Conservation (phyloP, 2,888 invertebrate genomes). For the Abrostola triplasia region DNA sequence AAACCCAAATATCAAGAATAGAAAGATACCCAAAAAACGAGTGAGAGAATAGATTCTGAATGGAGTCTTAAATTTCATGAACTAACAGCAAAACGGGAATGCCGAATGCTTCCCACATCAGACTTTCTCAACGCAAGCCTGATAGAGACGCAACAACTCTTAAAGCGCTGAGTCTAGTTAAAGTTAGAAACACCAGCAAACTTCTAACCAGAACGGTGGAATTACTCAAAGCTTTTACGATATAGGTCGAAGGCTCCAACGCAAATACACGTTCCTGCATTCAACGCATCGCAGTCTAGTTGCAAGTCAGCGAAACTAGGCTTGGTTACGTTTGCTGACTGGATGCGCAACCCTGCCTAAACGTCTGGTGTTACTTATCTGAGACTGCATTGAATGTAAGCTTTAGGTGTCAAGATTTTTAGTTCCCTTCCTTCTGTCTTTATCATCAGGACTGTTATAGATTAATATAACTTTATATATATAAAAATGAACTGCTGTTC, state of each 20-base stretch:
- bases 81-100: not conserved
- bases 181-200: not conserved
- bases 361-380: not conserved
- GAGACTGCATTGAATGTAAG: not conserved
- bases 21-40: too few species aligned
- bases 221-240: slow-evolving; percentile 3
- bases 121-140: not conserved
- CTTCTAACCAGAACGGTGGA: not conserved
- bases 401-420: too few species aligned
- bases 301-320: slow-evolving; percentile 1
- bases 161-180: not conserved
- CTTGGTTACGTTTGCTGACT: not conserved
- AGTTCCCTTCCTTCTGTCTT: too few species aligned
- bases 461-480: too few species aligned
- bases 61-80: too few species aligned
- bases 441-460: too few species aligned
- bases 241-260: slow-evolving; percentile 1
- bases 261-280: slow-evolving; percentile 1
- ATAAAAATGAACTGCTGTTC: too few species aligned
- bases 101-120: not conserved
- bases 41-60: too few species aligned
- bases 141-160: not conserved
- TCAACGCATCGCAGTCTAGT: slow-evolving; percentile 1
- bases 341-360: not conserved
- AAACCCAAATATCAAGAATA: too few species aligned